Percentiles rank a stretch among this genome's conserved stretches.
These are phyloP conservation scores for Bombycilla garrulus DNA, from an alignment of 2,113 vertebrate species.

Conservation along the genomic window DNA sequence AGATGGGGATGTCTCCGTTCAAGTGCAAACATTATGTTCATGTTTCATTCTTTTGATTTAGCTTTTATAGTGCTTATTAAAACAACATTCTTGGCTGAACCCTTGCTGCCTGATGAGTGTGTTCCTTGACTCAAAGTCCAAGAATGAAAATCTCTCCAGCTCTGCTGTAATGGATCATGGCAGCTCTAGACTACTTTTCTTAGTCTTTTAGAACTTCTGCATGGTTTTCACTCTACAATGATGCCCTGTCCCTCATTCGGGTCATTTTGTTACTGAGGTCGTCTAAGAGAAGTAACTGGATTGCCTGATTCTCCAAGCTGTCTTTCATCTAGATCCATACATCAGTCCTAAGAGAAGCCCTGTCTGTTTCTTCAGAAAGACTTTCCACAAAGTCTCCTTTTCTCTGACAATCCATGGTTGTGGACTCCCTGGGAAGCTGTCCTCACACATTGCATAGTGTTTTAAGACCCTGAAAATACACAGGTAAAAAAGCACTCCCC, in stretches of 20 bases:
- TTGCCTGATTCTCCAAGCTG: not conserved
- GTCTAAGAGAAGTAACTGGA: not conserved
- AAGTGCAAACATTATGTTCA: not conserved
- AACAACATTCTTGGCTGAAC: not conserved
- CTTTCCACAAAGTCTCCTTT: not conserved
- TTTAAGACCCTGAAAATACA: not conserved
- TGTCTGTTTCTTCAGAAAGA: not conserved
- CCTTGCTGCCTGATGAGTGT: not conserved
- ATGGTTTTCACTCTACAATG: not conserved
- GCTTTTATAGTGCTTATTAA: not conserved
- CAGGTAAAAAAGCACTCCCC: not conserved
- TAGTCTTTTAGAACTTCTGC: not conserved
- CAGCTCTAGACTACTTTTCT: not conserved
- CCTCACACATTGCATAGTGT: not conserved
- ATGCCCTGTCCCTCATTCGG: not conserved
- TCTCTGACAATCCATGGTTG: rapidly evolving
- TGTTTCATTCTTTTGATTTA: not conserved
- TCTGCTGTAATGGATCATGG: not conserved
- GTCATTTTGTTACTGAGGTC: not conserved
- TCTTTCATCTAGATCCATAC: not conserved
- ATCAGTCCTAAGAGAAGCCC: not conserved
- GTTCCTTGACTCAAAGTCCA: not conserved
- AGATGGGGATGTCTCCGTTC: not conserved
- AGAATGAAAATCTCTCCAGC: not conserved
- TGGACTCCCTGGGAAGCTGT: not conserved